phyloP scores from a whole-genome alignment of 2,113 vertebrate genomes.

The Polyodon spathula region DNA sequence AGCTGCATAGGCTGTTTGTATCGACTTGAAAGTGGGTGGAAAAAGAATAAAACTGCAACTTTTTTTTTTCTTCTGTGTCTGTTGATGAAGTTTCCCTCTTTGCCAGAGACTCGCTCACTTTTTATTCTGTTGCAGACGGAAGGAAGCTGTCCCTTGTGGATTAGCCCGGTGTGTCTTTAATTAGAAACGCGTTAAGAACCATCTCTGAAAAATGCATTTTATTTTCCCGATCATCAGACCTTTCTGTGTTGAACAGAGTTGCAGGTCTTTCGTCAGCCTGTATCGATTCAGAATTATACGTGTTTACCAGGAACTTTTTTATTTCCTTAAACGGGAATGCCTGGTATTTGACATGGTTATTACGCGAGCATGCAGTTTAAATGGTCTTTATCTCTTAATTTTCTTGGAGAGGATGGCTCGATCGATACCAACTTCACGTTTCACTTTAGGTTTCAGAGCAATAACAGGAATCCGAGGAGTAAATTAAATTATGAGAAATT shows the following conservation, averaged over 20 bases:
- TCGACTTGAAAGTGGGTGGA: constrained; percentile 45
- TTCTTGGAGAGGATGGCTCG: constrained; percentile 23
- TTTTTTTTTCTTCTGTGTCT: constrained; percentile 33
- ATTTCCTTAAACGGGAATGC: constrained; percentile 42
- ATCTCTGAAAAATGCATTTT: constrained; percentile 28
- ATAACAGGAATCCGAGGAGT: constrained; percentile 31
- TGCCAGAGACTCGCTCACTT: constrained; percentile 39
- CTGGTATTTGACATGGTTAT: constrained; percentile 24
- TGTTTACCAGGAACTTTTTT: constrained; percentile 47
- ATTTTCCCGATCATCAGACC: constrained; percentile 43
- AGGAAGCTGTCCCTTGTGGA: constrained; percentile 56
- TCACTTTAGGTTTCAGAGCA: constrained; percentile 25
- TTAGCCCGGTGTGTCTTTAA: constrained; percentile 43
- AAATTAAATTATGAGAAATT: constrained; percentile 29
- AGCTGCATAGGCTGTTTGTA: constrained; percentile 31
- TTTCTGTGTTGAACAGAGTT: no score
- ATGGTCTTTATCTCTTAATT: constrained; percentile 29
- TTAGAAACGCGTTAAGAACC: constrained; percentile 38
- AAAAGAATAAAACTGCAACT: constrained; percentile 45
- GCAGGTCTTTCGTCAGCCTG: constrained; percentile 40
- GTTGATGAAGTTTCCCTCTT: constrained; percentile 20
- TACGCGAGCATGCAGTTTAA: constrained; percentile 30
- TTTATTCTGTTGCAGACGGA: constrained; percentile 58
- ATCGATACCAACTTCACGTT: constrained; percentile 26
- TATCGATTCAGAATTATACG: constrained; percentile 38